These are phyloP conservation scores for Adelognathus sp. DNA, from an alignment of 2,888 invertebrate genomes.

Conservation along the genomic window DNA sequence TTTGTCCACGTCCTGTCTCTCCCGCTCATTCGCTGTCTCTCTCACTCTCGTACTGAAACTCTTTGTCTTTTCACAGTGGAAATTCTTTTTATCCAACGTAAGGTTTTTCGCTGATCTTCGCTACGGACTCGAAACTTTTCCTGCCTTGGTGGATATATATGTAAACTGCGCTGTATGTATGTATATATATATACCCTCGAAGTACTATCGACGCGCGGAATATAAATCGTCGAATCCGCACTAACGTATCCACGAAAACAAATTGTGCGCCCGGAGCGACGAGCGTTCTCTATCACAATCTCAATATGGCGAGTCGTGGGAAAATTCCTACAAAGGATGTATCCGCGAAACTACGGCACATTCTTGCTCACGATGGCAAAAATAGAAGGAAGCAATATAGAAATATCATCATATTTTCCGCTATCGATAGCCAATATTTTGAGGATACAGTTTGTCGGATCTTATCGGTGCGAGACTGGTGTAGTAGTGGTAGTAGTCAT, in stretches of 20 bases:
- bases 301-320: neutral
- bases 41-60: neutral
- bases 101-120: neutral
- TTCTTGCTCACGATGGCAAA: conserved; percentile 11
- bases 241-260: conserved; percentile 50
- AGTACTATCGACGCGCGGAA: conserved; percentile 16
- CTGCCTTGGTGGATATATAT: neutral
- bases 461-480: too few relatives aligned
- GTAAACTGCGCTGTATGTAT: too few relatives aligned
- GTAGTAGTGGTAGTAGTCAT: too few relatives aligned
- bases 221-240: conserved; percentile 49
- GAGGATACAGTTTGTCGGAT: too few relatives aligned
- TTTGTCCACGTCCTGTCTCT: too few relatives aligned
- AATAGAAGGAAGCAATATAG: conserved; percentile 43
- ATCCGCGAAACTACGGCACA: too few relatives aligned
- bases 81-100: conserved; percentile 24
- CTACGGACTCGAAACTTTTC: conserved; percentile 1
- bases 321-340: conserved; percentile 28
- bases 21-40: neutral
- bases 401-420: conserved; percentile 48
- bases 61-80: conserved; percentile 10
- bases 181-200: neutral
- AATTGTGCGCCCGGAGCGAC: conserved; percentile 34
- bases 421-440: too few relatives aligned
- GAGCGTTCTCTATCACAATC: neutral